These are phyloP conservation scores for Rhagologus leucostigma DNA, from an alignment of 2,113 vertebrate species.

Conservation along the genomic window DNA sequence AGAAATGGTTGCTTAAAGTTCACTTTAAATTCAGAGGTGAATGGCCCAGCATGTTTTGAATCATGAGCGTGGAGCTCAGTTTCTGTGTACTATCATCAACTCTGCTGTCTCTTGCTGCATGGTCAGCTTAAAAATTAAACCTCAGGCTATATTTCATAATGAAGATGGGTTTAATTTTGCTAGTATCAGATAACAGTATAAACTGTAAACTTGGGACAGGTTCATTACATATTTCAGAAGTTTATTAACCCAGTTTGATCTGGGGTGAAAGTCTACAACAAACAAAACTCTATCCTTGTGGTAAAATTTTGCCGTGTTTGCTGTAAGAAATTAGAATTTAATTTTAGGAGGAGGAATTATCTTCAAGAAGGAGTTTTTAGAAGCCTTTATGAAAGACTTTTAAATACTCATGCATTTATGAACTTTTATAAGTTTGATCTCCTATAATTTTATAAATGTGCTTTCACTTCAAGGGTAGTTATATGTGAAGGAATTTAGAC, in stretches of 20 bases:
- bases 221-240: background rate
- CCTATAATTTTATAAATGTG: background rate
- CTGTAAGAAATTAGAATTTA: background rate
- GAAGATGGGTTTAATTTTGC: background rate
- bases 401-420: background rate
- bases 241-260: background rate
- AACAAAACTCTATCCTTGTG: background rate
- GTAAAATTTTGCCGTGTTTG: background rate
- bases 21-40: background rate
- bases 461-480: background rate
- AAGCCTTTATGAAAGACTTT: background rate
- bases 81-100: background rate
- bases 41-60: background rate
- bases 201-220: background rate
- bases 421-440: background rate
- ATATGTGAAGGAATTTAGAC: background rate
- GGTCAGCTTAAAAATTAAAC: background rate
- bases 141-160: background rate
- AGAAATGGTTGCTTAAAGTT: background rate
- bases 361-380: background rate
- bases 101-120: background rate
- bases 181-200: background rate
- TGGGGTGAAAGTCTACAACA: background rate
- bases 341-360: background rate
- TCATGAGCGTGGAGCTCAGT: background rate